A percentile compares a stretch with the other conserved stretches of the same genome.
These are phyloP conservation scores for Sinella curviseta DNA, from an alignment of 1,140 invertebrate genomes.

Conservation along the genomic window DNA sequence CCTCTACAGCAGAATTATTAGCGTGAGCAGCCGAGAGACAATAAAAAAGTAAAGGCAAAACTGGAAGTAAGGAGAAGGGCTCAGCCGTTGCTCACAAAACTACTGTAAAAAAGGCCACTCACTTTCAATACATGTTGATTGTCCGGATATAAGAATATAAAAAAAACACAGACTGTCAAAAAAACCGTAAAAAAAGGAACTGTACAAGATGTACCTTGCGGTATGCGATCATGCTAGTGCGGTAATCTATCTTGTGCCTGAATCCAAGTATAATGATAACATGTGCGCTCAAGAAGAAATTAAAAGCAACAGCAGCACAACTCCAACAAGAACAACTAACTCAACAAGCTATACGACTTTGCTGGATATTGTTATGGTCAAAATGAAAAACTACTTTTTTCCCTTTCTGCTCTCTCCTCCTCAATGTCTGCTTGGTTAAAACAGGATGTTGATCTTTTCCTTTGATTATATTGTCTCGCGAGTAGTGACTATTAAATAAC, in stretches of 20 bases:
- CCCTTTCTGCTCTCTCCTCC: too few relatives aligned
- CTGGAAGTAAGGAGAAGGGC: not conserved
- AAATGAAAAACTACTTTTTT: too few relatives aligned
- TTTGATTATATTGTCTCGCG: not conserved
- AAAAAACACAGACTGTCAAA: too few relatives aligned
- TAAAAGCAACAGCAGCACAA: not conserved
- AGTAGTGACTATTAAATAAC: too few relatives aligned
- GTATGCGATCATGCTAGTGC: not conserved
- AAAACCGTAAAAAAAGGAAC: too few relatives aligned
- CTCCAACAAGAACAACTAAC: not conserved
- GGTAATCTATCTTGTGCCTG: not conserved
- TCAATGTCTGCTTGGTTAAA: too few relatives aligned
- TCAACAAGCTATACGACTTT: not conserved
- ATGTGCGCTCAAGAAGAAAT: not conserved
- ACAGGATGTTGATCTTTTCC: conserved; percentile 7
- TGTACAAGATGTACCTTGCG: not conserved
- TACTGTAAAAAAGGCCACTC: not conserved
- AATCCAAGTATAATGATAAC: too few relatives aligned
- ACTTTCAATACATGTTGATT: not conserved
- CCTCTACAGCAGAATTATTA: not conserved
- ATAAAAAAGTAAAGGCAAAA: not conserved
- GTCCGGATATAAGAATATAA: not conserved
- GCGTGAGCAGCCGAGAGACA: not conserved
- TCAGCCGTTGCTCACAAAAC: not conserved
- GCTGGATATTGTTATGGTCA: not conserved